phyloP scores from a whole-genome alignment of 2,888 invertebrate species.

The Ectemnius continuus region DNA sequence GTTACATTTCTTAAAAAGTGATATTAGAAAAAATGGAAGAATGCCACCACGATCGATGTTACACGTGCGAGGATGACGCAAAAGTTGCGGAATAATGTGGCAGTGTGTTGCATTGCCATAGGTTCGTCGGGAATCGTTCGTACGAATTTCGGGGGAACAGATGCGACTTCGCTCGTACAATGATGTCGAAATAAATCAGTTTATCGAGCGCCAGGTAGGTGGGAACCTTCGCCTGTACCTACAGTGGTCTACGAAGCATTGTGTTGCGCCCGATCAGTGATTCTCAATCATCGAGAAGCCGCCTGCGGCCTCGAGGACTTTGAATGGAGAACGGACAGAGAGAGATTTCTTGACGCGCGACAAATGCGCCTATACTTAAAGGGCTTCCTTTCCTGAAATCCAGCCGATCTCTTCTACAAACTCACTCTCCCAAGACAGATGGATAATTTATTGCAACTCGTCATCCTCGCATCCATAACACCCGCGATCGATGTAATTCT shows the following conservation, averaged over 20 bases:
- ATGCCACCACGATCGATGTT: too few relatives aligned
- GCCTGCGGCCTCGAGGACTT: not conserved
- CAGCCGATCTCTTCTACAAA: too few relatives aligned
- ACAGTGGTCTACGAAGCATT: slow-evolving; percentile 66
- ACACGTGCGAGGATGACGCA: too few relatives aligned
- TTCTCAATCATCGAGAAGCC: slow-evolving; percentile 63
- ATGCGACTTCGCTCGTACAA: slow-evolving; percentile 69
- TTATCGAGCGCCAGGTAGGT: slow-evolving; percentile 73
- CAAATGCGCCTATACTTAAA: slow-evolving; percentile 38
- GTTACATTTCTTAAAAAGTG: too few relatives aligned
- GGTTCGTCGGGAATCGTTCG: slow-evolving; percentile 27
- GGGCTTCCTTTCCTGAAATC: slow-evolving; percentile 13
- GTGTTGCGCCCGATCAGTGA: slow-evolving; percentile 69
- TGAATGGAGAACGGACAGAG: not conserved
- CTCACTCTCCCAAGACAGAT: too few relatives aligned
- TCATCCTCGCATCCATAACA: too few relatives aligned
- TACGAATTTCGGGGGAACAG: slow-evolving; percentile 68
- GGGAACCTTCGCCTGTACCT: slow-evolving; percentile 62
- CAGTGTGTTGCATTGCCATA: not conserved
- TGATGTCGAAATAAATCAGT: slow-evolving; percentile 77
- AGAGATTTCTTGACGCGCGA: slow-evolving; percentile 28
- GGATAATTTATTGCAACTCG: too few relatives aligned
- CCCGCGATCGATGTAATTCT: too few relatives aligned
- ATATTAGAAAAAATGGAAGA: too few relatives aligned
- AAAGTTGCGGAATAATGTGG: too few relatives aligned